Evolutionary conservation across 2,797 vertebrate genomes (phyloP).

Genomic region (Sebastes minor): DNA sequence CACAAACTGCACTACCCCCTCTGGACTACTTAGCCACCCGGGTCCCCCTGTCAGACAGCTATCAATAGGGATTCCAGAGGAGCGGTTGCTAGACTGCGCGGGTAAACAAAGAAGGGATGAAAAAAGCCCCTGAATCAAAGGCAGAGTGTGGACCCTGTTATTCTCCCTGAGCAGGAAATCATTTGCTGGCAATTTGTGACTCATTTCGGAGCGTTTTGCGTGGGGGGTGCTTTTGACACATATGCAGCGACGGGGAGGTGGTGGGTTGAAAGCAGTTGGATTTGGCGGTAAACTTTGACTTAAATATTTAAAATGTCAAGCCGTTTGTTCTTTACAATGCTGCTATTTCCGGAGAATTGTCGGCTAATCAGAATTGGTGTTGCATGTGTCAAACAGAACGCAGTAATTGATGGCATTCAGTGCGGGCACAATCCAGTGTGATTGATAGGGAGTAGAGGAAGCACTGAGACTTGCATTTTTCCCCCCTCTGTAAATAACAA

Average conservation of each 20-base stretch:
- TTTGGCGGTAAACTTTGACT: slow-evolving; percentile 61
- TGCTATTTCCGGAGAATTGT: slow-evolving; percentile 65
- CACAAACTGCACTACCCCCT: slow-evolving; percentile 52
- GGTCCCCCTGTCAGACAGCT: slow-evolving; percentile 77
- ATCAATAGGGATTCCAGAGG: slow-evolving; percentile 87
- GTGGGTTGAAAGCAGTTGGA: slow-evolving; percentile 36
- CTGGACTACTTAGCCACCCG: slow-evolving; percentile 62
- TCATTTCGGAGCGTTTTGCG: slow-evolving; percentile 73
- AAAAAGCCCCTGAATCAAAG: slow-evolving; percentile 76
- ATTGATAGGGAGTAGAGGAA: slow-evolving; percentile 68
- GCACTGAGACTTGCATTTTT: slow-evolving; percentile 53
- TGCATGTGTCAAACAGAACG: slow-evolving; percentile 60
- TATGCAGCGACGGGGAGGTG: slow-evolving; percentile 37
- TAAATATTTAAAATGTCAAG: slow-evolving; percentile 76
- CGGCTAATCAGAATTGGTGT: slow-evolving; percentile 70
- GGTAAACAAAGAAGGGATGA: slow-evolving; percentile 79
- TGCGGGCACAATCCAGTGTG: slow-evolving; percentile 52
- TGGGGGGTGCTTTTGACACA: slow-evolving; percentile 49
- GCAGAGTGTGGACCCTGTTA: slow-evolving; percentile 74
- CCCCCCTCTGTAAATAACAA: slow-evolving; percentile 56
- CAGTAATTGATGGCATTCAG: slow-evolving; percentile 69
- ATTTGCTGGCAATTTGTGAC: slow-evolving; percentile 80
- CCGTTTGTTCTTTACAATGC: slow-evolving; percentile 63
- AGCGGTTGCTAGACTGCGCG: slow-evolving; percentile 74
- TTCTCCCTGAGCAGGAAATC: slow-evolving; percentile 77